Evolutionary conservation across 2,888 invertebrate species (phyloP), one percentile per base, ranked within the genome.

Genomic region (Ametastegia equiseti): DNA sequence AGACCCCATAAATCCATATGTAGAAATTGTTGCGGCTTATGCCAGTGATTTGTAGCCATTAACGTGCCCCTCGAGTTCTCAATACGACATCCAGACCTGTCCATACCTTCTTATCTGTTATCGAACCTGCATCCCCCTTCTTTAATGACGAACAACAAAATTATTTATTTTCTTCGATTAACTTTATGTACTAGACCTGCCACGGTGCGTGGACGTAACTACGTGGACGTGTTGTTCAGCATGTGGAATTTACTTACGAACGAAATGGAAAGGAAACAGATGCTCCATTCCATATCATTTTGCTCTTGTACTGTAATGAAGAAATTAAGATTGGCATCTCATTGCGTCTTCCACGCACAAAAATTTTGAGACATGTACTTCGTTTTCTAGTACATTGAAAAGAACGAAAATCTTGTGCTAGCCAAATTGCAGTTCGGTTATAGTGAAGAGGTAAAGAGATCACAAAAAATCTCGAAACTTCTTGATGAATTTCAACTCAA

Each of bases 11-110:
- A 89, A 88, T 88, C 85, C 83, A 83, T 82, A 82, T 82, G 65
- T 81, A 81, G 33, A 85, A 83, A 87, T 89, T 87, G 87, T 87
- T 85, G 80, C 83, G 60, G 83, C 83, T 81, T 82, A 81, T 83
- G 79, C 81, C 84, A 84, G 85, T 87, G 86, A 89, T 89, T 88
- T 86, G 86, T 82, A 81, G 84, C 87, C 87, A 88, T 89, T 88
- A 88, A 88, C 84, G 85, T 80, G 83, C 87, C 23, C 6, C 65
- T 39, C 71, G 27, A n/a, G n/a, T 45, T 71, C 30, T 47, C 45
- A 42, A 71, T 71, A 30, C 47, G 45, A 71, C 45, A 47, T 30
- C 71, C 30, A 13, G 30, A 45, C 71, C 71, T 71, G 71, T 71
- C 71, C 71, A 27, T 45, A 45, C 27, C 47, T 27, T 47, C 45